These are phyloP conservation scores for Peromyscus maniculatus DNA, from an alignment of 2,113 vertebrate genomes.

Conservation along the genomic window DNA sequence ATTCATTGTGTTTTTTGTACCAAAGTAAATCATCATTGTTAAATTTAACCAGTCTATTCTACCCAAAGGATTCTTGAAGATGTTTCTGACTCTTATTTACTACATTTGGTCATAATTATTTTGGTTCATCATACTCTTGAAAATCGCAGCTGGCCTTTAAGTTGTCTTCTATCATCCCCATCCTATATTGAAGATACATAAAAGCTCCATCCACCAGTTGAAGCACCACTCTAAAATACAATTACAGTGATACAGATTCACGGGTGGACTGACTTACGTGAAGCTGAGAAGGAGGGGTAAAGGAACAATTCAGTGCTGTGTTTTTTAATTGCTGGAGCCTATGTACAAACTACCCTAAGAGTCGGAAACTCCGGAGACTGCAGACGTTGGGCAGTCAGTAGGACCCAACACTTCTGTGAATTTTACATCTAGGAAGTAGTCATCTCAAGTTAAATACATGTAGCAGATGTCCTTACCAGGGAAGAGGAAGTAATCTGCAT, in stretches of 20 bases:
- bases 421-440: neutral
- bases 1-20: neutral
- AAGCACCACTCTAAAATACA: neutral
- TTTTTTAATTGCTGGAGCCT: neutral
- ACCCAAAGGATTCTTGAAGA: neutral
- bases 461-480: neutral
- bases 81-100: neutral
- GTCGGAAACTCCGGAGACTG: neutral
- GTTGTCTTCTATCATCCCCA: neutral
- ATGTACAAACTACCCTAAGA: neutral
- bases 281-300: neutral
- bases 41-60: neutral
- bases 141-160: neutral
- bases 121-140: neutral
- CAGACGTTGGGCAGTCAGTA: neutral
- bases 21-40: neutral
- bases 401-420: neutral
- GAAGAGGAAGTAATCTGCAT: neutral
- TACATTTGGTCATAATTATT: neutral
- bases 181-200: fast-evolving
- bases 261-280: neutral
- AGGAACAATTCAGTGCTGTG: neutral
- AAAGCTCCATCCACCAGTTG: neutral
- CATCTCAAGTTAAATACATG: neutral
- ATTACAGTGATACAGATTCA: neutral